phyloP scores from a whole-genome alignment of 2,113 vertebrate species.

The Rhagologus leucostigma region DNA sequence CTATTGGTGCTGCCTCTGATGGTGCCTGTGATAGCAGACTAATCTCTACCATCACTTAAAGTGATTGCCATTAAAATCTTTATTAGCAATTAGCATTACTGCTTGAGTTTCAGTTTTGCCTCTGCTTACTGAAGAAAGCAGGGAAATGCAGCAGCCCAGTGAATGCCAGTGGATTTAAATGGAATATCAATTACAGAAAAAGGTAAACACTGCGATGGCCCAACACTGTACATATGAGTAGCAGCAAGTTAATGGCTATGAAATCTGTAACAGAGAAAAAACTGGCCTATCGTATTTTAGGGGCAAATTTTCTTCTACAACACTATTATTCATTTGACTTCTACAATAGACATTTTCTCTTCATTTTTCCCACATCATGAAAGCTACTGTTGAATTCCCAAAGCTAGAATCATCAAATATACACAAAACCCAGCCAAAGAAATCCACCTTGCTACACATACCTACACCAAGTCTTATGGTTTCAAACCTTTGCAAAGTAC shows the following conservation, averaged over 20 bases:
- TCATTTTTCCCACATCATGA: background rate
- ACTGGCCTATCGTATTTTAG: background rate
- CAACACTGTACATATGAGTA: background rate
- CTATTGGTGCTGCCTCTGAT: constrained; percentile 22
- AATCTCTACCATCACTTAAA: constrained; percentile 47
- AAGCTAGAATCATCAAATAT: background rate
- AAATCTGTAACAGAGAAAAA: background rate
- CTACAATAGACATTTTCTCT: background rate
- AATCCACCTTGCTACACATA: background rate
- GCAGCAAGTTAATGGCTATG: background rate
- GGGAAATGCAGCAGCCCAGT: background rate
- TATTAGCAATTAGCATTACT: constrained; percentile 57
- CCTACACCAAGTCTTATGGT: background rate
- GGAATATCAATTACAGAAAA: background rate
- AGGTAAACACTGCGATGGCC: background rate
- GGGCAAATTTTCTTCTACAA: background rate
- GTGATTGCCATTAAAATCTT: constrained; percentile 61
- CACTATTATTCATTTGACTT: background rate
- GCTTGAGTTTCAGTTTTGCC: background rate
- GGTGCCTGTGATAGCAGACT: background rate
- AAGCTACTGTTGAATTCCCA: background rate
- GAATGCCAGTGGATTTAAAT: background rate
- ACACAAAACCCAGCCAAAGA: background rate
- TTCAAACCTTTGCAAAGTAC: background rate
- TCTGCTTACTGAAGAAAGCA: background rate